phyloP scores from a whole-genome alignment of 2,797 vertebrate species.

The Myotis pilosus region DNA sequence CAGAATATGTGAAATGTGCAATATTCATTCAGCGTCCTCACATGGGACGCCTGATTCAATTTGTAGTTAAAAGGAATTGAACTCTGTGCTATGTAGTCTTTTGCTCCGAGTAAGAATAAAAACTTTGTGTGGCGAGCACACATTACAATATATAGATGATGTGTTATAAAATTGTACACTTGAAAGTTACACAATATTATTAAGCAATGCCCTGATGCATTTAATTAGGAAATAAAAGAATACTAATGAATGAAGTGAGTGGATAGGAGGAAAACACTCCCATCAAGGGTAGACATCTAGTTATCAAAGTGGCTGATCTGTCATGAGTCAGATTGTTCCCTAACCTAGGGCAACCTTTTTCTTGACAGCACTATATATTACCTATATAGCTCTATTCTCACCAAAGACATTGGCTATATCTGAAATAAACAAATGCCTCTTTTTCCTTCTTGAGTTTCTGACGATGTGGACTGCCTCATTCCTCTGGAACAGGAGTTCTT shows the following conservation, averaged over 20 bases:
- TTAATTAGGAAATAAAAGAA: background rate
- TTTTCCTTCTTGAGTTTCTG: background rate
- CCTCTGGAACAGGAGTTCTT: background rate
- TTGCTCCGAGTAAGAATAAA: constrained; percentile 23
- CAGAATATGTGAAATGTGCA: background rate
- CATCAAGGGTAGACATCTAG: background rate
- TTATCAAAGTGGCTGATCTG: background rate
- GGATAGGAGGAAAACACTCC: background rate
- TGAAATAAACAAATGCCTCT: background rate
- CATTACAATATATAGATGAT: background rate
- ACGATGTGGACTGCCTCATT: background rate
- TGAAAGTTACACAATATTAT: background rate
- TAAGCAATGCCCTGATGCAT: background rate
- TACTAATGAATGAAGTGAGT: background rate
- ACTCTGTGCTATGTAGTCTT: background rate
- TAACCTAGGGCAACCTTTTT: background rate
- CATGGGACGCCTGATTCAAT: background rate
- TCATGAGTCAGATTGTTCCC: background rate
- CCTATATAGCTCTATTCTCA: background rate
- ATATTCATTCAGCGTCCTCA: background rate
- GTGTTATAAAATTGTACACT: background rate
- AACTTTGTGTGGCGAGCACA: background rate
- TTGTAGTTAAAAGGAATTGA: background rate
- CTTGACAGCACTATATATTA: background rate
- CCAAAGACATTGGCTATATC: background rate